Base-by-base conservation (phyloP, 92 coral and sea anemone genomes). In the Epizoanthus illoricatus region DNA sequence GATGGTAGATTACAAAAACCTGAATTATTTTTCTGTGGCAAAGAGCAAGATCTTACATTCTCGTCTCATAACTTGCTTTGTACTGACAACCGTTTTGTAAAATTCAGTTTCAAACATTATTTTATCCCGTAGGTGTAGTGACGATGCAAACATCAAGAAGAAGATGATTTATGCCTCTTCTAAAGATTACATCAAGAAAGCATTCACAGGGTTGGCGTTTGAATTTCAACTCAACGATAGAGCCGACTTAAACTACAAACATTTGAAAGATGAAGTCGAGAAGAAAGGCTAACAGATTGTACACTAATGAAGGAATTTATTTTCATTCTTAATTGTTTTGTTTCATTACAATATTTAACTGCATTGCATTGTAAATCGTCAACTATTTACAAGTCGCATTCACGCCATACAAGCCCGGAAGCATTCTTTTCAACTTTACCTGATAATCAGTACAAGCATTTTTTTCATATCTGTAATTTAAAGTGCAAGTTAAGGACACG, bases 121-220 rank as follows among this genome's bases (percentile, higher is more conserved):
- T 36, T 33, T 54, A 9, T n/a, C 16, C 18, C 66, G 17, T 45
- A 87, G 90, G 90, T 83, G 90, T 21, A 17, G 58, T 7, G 81
- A 87, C 42, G 39, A 45, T 4, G 81, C 87, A 9, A 60, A 55
- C 8, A 58, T 87, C 12, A 39, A 40, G 52, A 78, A 84, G 21
- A 76, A 47, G 55, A 87, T 87, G 90, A 3, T 87, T 9, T 87
- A 84, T 58, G 79, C 87, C 3, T 59, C 87, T 0, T 76, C 90
- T 17, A 87, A 87, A 47, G 90, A 87, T 40, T 42, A 54, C 58
- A 75, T 87, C 72, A 87, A 78, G 76, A 87, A 87, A 71, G 84
- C 68, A 0, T 84, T 84, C 41, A 28, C 54, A 3, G 90, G 80
- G 2, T 7, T 60, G 9, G 4, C 18, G 5, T 2, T 18, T 15